Evolutionary conservation across 2,113 vertebrate genomes (phyloP).

Genomic region (Centropristis striata): DNA sequence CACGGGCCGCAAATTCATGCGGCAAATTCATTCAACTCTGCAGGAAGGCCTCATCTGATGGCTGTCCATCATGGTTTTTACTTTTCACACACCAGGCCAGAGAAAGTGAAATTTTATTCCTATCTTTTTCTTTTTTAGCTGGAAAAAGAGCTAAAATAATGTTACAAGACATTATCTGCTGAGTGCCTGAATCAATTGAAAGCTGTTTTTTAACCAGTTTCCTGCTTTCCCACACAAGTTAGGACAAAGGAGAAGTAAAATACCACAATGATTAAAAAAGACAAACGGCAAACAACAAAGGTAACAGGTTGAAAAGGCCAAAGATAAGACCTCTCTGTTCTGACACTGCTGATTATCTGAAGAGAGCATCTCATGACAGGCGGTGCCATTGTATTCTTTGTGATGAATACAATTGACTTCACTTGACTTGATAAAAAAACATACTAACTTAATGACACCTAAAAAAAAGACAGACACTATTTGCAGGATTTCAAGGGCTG

Average conservation of each 20-base stretch:
- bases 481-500: not conserved
- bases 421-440: not conserved
- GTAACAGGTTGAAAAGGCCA: not conserved
- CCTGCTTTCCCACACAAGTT: slow-evolving; percentile 2
- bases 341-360: not conserved
- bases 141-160: not conserved
- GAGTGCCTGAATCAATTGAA: not conserved
- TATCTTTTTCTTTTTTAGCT: not conserved
- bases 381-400: not conserved
- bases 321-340: not conserved
- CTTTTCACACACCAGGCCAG: not conserved
- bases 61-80: slow-evolving; percentile 44
- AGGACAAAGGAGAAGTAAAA: slow-evolving; percentile 1
- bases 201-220: not conserved
- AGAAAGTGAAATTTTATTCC: not conserved
- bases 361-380: not conserved
- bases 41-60: not conserved
- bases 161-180: not conserved
- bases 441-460: not conserved
- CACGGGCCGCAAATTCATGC: not conserved
- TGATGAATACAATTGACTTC: not conserved
- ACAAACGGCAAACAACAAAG: not conserved
- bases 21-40: not conserved
- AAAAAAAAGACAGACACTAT: too few relatives aligned
- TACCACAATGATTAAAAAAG: slow-evolving; percentile 1